A percentile compares a stretch with the other conserved stretches of the same genome.
phyloP scores from a whole-genome alignment of 2,888 invertebrate genomes.

The Noctuana brunneofusca region DNA sequence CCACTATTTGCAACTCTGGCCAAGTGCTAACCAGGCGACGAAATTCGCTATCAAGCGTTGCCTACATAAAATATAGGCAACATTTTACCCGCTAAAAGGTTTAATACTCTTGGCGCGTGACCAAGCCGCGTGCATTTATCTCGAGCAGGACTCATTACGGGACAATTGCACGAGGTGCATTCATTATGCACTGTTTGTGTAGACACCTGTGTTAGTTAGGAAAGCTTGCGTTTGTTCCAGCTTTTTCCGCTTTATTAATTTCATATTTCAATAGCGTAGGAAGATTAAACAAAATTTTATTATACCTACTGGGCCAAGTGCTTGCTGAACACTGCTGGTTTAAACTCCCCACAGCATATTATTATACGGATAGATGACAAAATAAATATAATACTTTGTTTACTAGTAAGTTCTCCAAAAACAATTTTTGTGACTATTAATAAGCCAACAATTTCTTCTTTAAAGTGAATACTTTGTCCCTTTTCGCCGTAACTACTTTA shows the following conservation, averaged over 20 bases:
- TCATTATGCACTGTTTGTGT: conserved; percentile 19
- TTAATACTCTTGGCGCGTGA: conserved; percentile 45
- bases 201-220: conserved; percentile 17
- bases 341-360: too few species aligned
- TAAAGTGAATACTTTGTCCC: too few species aligned
- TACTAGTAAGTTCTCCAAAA: too few species aligned
- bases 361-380: too few species aligned
- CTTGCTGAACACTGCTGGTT: too few species aligned
- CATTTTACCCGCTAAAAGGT: conserved; percentile 43
- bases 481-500: too few species aligned
- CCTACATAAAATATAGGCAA: conserved; percentile 38
- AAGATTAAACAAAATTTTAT: not conserved
- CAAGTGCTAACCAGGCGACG: conserved; percentile 24
- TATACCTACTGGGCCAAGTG: too few species aligned
- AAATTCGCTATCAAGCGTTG: conserved; percentile 9
- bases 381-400: too few species aligned
- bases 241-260: not conserved
- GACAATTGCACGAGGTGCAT: conserved; percentile 22
- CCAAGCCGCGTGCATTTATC: conserved; percentile 42
- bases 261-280: not conserved
- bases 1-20: conserved; percentile 19
- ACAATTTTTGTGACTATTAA: too few species aligned
- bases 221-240: not conserved
- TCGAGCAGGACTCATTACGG: conserved; percentile 35
- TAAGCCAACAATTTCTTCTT: too few species aligned